Conservation (phyloP, 2,797 vertebrate species). For the Sebastes ruberrimus region DNA sequence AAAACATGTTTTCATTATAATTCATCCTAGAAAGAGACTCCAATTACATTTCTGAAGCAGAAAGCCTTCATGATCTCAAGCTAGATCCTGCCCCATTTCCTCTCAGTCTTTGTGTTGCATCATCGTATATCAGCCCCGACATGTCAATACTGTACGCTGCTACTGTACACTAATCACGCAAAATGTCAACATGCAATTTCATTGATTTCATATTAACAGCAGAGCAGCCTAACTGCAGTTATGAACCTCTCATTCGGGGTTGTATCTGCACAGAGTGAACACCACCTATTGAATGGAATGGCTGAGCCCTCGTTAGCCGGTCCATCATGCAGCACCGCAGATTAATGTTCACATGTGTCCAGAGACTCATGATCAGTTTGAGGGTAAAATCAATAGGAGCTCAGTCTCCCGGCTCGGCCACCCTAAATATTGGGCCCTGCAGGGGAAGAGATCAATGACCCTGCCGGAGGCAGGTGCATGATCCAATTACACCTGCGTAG, state of each 20-base stretch:
- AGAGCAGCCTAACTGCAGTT: not conserved
- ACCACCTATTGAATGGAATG: conserved; percentile 1
- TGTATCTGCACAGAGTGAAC: not conserved
- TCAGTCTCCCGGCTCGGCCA: conserved; percentile 5
- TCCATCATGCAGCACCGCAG: conserved; percentile 27
- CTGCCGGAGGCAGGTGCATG: conserved; percentile 51
- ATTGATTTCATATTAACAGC: conserved; percentile 12
- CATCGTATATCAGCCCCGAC: not conserved
- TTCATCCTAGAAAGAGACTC: not conserved
- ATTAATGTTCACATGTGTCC: conserved; percentile 46
- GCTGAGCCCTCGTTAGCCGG: not conserved
- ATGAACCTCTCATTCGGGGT: not conserved
- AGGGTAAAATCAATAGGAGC: conserved; percentile 60
- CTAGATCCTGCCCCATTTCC: not conserved
- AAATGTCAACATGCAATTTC: conserved; percentile 16
- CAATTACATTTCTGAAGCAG: not conserved
- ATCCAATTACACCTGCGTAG: conserved; percentile 69
- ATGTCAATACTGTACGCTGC: not conserved
- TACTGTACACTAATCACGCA: not conserved
- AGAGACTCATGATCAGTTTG: conserved; percentile 53
- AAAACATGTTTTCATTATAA: not conserved
- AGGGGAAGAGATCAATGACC: conserved; percentile 62
- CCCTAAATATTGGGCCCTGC: conserved; percentile 30
- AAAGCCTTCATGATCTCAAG: not conserved
- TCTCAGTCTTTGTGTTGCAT: not conserved